These are phyloP conservation scores for Pristionchus arcanus DNA, from an alignment of 2,888 invertebrate species.

Conservation along the genomic window DNA sequence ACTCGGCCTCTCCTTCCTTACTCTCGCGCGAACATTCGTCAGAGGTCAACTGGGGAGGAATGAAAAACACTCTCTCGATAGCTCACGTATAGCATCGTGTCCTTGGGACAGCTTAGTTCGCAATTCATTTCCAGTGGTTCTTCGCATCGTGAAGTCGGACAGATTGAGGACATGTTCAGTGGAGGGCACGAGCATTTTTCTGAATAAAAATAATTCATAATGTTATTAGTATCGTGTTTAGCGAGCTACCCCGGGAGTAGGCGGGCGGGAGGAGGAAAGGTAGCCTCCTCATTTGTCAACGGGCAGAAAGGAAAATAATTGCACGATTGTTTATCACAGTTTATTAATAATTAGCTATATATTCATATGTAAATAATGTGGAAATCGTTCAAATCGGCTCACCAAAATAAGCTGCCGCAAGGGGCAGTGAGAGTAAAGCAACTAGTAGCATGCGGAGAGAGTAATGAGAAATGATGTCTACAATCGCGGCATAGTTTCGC, in stretches of 20 bases:
- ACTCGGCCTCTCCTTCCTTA: too few species aligned
- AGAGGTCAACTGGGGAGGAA: too few species aligned
- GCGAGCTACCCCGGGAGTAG: too few species aligned
- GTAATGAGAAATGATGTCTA: background rate
- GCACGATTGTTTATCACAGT: background rate
- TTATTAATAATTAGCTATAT: too few species aligned
- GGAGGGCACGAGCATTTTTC: background rate
- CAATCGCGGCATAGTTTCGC: background rate
- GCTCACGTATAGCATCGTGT: background rate
- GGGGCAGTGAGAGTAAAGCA: background rate
- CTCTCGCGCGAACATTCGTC: too few species aligned
- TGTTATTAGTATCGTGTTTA: too few species aligned
- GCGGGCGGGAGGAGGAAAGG: too few species aligned
- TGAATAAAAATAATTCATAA: background rate
- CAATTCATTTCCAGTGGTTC: background rate
- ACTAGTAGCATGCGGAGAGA: background rate
- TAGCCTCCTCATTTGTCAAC: too few species aligned
- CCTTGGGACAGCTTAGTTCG: background rate
- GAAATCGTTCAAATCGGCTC: background rate
- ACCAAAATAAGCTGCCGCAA: background rate
- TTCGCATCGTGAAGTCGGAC: background rate
- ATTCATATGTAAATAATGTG: too few species aligned
- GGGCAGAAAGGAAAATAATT: too few species aligned
- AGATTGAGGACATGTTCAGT: slow-evolving; percentile 6
- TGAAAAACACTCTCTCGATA: too few species aligned